phyloP scores from a whole-genome alignment of 2,888 invertebrate genomes.

The Polia nebulosa region DNA sequence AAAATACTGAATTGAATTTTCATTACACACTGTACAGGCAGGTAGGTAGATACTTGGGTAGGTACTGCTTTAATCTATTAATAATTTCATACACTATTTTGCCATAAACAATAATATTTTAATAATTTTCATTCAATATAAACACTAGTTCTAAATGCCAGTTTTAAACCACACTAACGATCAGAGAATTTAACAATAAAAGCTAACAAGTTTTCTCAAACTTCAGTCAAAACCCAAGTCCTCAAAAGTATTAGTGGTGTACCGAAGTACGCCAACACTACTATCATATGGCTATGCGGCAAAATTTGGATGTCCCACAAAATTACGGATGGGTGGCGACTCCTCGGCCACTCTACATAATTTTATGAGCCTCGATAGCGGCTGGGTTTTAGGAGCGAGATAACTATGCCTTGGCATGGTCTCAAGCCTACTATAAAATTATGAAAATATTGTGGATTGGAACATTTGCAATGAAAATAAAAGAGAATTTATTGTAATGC shows the following conservation, averaged over 20 bases:
- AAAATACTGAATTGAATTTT: constrained; percentile 31
- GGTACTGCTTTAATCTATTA: neutral
- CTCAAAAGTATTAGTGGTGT: constrained; percentile 34
- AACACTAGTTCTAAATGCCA: too few relatives aligned
- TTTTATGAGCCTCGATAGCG: constrained; percentile 71
- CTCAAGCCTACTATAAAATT: constrained; percentile 75
- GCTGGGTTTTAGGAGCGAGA: constrained; percentile 72
- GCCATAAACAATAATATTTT: too few relatives aligned
- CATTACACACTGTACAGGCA: neutral
- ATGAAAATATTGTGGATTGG: constrained; percentile 72
- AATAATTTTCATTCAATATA: too few relatives aligned
- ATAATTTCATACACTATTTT: neutral
- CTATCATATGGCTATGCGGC: constrained; percentile 48
- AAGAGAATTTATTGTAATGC: constrained; percentile 70
- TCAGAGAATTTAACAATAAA: too few relatives aligned
- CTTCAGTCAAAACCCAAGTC: constrained; percentile 1
- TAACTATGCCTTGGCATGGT: constrained; percentile 74
- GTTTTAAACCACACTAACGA: neutral
- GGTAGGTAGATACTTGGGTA: neutral
- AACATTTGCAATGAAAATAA: constrained; percentile 72
- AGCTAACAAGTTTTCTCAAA: neutral
- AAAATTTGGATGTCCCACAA: constrained; percentile 60
- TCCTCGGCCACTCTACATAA: constrained; percentile 67
- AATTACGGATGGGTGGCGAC: constrained; percentile 62
- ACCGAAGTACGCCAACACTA: constrained; percentile 16